Evolutionary conservation across 2,797 vertebrate genomes (phyloP).

Genomic region (Aselliscus stoliczkanus): DNA sequence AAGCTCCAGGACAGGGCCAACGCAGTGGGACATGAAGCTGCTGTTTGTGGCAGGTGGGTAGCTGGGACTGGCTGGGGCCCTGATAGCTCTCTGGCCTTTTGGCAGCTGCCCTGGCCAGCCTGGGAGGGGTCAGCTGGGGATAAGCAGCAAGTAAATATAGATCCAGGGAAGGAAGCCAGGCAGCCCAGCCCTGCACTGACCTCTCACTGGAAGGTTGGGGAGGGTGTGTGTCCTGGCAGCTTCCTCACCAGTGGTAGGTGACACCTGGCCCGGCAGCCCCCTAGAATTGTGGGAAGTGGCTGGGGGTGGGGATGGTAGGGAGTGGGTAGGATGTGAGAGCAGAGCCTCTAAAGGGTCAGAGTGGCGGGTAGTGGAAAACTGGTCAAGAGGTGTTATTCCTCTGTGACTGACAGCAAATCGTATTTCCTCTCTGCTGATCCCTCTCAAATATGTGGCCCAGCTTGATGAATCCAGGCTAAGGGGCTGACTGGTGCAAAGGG

Average conservation of each 20-base stretch:
- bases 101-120: background rate
- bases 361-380: background rate
- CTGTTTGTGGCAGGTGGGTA: background rate
- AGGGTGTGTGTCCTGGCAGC: background rate
- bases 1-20: background rate
- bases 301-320: background rate
- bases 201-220: background rate
- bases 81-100: background rate
- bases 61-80: background rate
- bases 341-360: background rate
- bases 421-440: background rate
- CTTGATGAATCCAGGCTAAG: background rate
- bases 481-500: background rate
- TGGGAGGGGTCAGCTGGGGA: conserved; percentile 58
- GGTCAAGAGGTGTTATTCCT: background rate
- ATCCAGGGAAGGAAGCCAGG: conserved; percentile 42
- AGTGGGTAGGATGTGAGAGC: background rate
- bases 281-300: background rate
- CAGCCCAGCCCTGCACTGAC: background rate
- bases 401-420: background rate
- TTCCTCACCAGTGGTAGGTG: background rate
- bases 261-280: background rate
- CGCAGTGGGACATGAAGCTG: background rate
- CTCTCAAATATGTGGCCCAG: background rate
- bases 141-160: conserved; percentile 60